Conservation (phyloP, 1,140 invertebrate species). For the Cryptotermes secundus region DNA sequence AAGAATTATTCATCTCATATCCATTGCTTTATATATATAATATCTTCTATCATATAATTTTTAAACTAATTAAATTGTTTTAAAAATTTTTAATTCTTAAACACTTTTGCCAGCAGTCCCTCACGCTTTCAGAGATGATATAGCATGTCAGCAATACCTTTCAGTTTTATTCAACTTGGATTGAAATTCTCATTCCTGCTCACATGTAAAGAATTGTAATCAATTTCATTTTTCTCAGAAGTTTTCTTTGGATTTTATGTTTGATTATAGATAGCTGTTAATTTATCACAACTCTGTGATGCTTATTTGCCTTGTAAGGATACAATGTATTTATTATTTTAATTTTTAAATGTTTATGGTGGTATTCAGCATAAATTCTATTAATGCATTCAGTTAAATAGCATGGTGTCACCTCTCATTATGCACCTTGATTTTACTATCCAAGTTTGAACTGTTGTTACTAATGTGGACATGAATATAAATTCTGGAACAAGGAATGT, state of each 20-base stretch:
- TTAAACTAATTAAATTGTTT: too few species aligned
- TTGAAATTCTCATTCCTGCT: neutral
- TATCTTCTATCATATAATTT: too few species aligned
- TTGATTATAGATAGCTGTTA: neutral
- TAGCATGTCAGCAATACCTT: conserved; percentile 8
- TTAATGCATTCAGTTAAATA: neutral
- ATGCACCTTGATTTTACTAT: neutral
- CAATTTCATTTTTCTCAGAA: neutral
- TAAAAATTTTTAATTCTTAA: neutral
- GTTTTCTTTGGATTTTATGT: neutral
- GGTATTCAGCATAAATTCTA: neutral
- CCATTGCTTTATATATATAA: too few species aligned
- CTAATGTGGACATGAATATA: conserved; percentile 13
- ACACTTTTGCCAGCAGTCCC: neutral
- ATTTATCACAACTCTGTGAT: neutral
- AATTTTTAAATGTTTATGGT: neutral
- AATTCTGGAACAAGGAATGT: conserved; percentile 1
- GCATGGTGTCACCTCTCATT: neutral
- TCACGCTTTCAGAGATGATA: neutral
- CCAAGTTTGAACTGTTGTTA: neutral
- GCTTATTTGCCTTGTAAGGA: neutral
- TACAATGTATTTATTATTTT: neutral
- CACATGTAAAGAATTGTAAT: neutral
- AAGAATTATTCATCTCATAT: too few species aligned
- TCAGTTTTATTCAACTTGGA: neutral